Evolutionary conservation across 2,888 invertebrate genomes (phyloP), one percentile per base, ranked within the genome.

Genomic region (Rotaria socialis): DNA sequence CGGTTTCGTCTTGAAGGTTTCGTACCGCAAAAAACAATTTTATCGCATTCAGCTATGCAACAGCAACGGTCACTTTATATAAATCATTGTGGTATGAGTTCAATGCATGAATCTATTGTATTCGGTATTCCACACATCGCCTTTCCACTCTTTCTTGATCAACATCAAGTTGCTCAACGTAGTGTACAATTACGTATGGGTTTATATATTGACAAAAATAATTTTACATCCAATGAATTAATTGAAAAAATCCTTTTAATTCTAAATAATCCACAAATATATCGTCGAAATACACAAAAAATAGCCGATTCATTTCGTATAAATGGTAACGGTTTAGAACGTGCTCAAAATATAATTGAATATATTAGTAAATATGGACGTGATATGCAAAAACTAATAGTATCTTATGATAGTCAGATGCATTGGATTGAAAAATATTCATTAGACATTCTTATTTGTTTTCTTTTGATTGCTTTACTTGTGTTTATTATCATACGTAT

Each of bases 11-110:
- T 80, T 11, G 80, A 80, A 80, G 80, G 47, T 47, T 80, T 47
- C 11, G 47, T 80, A 5, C 80, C 43, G 24, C 80, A 80, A 47
- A 80, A 80, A 47, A 47, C 80, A 2, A 47, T 80, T 11, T 80
- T 80, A 80, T 47, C 43, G n/a, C 80, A 80, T 47, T 10, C 43
- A 24, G 80, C 80, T n/a, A 80, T 80, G 80, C 43, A 47, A 80
- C 22, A 47, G 47, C 35, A 67, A 67, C 80, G 47, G 43, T 43
- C 43, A n/a, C 1, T 80, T 24, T 80, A 80, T 47, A 80, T 80
- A 43, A 80, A 80, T 43, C 80, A 80, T 80, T 80, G 80, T 80
- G 80, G 80, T 24, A 80, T 80, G 80, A 47, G 80, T 80, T 80
- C 80, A 4, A 80, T 80, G 80, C 80, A 80, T 80, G 80, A 80